Conservation (phyloP, 2,888 invertebrate genomes). For the Frankliniella intonsa region DNA sequence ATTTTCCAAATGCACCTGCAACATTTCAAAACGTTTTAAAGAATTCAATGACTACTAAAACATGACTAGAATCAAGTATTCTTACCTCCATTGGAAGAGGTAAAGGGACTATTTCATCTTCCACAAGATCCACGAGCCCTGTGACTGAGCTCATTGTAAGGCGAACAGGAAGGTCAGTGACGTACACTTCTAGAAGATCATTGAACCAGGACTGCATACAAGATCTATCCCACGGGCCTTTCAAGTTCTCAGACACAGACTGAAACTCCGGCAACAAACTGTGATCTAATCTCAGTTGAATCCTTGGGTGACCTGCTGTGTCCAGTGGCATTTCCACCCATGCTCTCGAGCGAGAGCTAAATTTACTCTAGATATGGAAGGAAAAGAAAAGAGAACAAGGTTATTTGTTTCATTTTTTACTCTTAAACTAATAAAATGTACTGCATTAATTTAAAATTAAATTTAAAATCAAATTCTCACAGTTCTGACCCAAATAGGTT, state of each 20-base stretch:
- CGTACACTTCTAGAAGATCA: conserved; percentile 37
- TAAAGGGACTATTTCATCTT: conserved; percentile 77
- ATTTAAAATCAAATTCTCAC: no score
- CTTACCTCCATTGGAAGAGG: conserved; percentile 77
- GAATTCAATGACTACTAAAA: conserved; percentile 3
- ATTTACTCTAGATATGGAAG: conserved; percentile 59
- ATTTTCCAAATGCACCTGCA: conserved; percentile 68
- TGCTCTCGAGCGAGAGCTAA: conserved; percentile 73
- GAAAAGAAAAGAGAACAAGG: no score
- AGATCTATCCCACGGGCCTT: conserved; percentile 35
- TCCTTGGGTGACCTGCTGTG: conserved; percentile 41
- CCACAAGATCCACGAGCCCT: conserved; percentile 75
- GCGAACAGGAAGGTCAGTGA: conserved; percentile 57
- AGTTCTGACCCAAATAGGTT: no score
- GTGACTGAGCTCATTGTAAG: conserved; percentile 77
- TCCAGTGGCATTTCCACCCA: conserved; percentile 62
- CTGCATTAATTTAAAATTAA: no score
- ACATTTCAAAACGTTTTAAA: conserved; percentile 35
- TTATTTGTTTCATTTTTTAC: no score
- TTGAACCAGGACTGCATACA: conserved; percentile 37
- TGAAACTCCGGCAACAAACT: conserved; percentile 45
- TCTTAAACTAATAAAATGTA: no score
- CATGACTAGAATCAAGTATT: not conserved
- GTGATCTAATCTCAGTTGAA: conserved; percentile 60
- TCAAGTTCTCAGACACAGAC: conserved; percentile 33